These are phyloP conservation scores for Rambutsinella grinnellia DNA, from an alignment of 2,888 invertebrate species.

Conservation along the genomic window DNA sequence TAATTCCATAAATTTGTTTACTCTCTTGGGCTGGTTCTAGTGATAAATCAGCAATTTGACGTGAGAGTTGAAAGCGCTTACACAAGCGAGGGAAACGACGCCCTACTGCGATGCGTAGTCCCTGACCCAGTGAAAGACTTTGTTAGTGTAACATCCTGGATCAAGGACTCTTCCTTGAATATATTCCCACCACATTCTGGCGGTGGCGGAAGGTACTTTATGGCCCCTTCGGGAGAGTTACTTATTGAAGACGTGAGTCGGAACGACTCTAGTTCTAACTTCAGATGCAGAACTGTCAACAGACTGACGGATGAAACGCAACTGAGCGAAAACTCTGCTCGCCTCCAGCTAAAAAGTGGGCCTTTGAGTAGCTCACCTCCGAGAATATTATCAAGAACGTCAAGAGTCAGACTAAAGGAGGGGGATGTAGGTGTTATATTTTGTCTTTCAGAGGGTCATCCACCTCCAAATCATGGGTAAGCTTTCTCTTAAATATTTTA, in stretches of 20 bases:
- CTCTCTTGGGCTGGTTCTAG: too few relatives aligned
- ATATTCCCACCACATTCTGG: constrained; percentile 75
- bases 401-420: constrained; percentile 66
- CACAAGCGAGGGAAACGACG: constrained; percentile 70
- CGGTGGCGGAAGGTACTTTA: constrained; percentile 77
- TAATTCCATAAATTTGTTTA: too few relatives aligned
- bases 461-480: constrained; percentile 69
- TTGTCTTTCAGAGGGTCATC: constrained; percentile 71
- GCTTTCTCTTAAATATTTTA: background rate
- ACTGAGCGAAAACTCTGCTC: constrained; percentile 76
- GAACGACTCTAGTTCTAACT: constrained; percentile 83
- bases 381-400: constrained; percentile 44
- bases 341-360: constrained; percentile 66
- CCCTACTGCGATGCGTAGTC: constrained; percentile 79
- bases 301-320: constrained; percentile 81
- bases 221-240: constrained; percentile 85
- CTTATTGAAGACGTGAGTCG: constrained; percentile 85
- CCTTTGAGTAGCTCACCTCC: constrained; percentile 29
- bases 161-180: constrained; percentile 84
- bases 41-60: constrained; percentile 68
- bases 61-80: constrained; percentile 70
- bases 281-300: constrained; percentile 86
- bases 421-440: constrained; percentile 71
- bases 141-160: constrained; percentile 91
- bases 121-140: constrained; percentile 90